Evolutionary conservation across 1,140 invertebrate genomes (phyloP).

Genomic region (Caenorhabditis brenneri): DNA sequence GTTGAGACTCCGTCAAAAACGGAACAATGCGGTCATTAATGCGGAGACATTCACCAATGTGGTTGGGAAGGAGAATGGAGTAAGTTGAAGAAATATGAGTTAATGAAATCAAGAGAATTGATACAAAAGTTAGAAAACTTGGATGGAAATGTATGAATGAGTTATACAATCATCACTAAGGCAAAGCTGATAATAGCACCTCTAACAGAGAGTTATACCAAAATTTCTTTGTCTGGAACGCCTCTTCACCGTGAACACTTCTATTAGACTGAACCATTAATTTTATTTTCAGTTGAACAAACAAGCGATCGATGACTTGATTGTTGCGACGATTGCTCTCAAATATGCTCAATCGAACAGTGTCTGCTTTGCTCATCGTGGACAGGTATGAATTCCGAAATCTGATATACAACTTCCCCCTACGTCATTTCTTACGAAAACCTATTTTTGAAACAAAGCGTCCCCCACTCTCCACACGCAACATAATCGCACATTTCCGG

Average conservation of each 20-base stretch:
- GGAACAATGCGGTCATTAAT: constrained; percentile 87
- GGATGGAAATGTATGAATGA: too few species aligned
- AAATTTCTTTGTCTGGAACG: too few species aligned
- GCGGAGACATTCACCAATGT: constrained; percentile 82
- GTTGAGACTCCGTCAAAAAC: constrained; percentile 85
- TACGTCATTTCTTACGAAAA: too few species aligned
- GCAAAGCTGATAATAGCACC: too few species aligned
- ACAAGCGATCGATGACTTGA: constrained; percentile 83
- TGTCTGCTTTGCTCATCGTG: constrained; percentile 87
- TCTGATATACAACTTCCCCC: too few species aligned
- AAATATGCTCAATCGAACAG: constrained; percentile 99
- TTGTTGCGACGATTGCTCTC: constrained; percentile 91
- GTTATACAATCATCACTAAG: too few species aligned
- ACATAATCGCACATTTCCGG: constrained; percentile 9
- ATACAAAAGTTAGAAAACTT: too few species aligned
- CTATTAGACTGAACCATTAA: too few species aligned
- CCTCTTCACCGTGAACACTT: too few species aligned
- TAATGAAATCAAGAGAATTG: too few species aligned
- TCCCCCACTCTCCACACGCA: not conserved
- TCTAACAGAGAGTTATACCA: too few species aligned
- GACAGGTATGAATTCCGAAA: too few species aligned
- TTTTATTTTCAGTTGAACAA: constrained; percentile 77
- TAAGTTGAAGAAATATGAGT: not conserved
- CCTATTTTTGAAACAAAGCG: not conserved
- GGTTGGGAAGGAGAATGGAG: constrained; percentile 79